Evolutionary conservation across 2,888 invertebrate species (phyloP).

Genomic region (Drosophila leonis): DNA sequence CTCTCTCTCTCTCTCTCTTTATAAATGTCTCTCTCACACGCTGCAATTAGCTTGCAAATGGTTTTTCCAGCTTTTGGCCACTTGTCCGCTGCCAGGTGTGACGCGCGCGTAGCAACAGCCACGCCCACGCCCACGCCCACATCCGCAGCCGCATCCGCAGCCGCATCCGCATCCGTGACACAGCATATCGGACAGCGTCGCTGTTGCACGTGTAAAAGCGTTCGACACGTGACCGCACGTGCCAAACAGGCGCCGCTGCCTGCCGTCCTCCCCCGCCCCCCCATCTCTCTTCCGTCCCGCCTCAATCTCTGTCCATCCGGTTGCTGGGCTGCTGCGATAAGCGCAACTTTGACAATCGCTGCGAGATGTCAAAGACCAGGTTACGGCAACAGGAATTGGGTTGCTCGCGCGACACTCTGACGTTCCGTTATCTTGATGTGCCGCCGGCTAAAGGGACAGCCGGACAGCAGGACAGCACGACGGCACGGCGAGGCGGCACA

Average conservation of each 20-base stretch:
- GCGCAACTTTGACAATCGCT: slow-evolving; percentile 67
- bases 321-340: slow-evolving; percentile 66
- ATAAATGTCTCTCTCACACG: neutral
- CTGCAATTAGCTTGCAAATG: slow-evolving; percentile 68
- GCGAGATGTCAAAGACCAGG: slow-evolving; percentile 73
- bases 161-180: slow-evolving; percentile 49
- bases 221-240: slow-evolving; percentile 82
- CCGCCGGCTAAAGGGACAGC: slow-evolving; percentile 24
- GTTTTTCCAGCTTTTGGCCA: slow-evolving; percentile 38
- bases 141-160: slow-evolving; percentile 16
- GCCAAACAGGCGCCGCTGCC: slow-evolving; percentile 43
- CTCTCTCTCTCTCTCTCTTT: neutral
- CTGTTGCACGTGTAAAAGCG: slow-evolving; percentile 74
- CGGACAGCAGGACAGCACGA: neutral
- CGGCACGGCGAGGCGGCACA: neutral
- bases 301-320: slow-evolving; percentile 3
- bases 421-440: slow-evolving; percentile 55
- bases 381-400: slow-evolving; percentile 38
- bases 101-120: neutral
- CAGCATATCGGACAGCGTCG: slow-evolving; percentile 32
- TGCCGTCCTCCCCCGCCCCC: slow-evolving; percentile 8
- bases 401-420: slow-evolving; percentile 38
- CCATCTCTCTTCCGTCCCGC: neutral
- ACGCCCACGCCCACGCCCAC: slow-evolving; percentile 50
- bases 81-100: slow-evolving; percentile 11